Base-by-base conservation (phyloP, 2,888 invertebrate genomes). In the Stenchaetothrips biformis region DNA sequence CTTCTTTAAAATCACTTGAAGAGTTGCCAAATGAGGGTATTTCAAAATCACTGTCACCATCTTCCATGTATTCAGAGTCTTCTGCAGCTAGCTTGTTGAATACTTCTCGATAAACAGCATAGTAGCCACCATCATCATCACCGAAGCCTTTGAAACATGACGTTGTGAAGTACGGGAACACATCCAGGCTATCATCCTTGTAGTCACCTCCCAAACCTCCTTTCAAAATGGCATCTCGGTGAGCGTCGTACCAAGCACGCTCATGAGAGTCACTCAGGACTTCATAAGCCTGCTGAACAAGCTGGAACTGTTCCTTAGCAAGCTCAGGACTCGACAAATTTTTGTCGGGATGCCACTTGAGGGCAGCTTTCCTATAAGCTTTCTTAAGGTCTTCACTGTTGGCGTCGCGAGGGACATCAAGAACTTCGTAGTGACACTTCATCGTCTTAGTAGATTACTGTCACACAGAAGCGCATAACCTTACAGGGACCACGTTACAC, bases 371-470 rank as follows among this genome's bases (percentile, higher is more conserved):
- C 83, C 96, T 90, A 86, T 98, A 99, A 0, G 96, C 91, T 83
- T 94, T 93, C 87, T 98, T 98, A 77, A 99, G 92, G 83, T 97
- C 95, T 25, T 93, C 91, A 81, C 93, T 92, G 80, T 89, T 90
- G 0, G 94, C 97, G 85, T 95, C 92, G 82, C 91, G 90, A 74
- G 91, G 85, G n/a, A 99, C 89, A 83, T 93, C 92, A 82, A 99
- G 89, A 82, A 99, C 92, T 88, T 98, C 98, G 88, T 99, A 99
- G 87, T 99, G 94, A 88, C 98, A 99, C 90, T 93, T 95, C 95
- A 97, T 97, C 37, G 21, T 77, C 7, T 47, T 77, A 11, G 13
- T 0, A 53, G 53, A 11, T 53, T 53, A 37, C 37, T 37, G 37
- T 37, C 59, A 59, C 59, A 59, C 7, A 13, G 18, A 13, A 59